phyloP scores from a whole-genome alignment of 1,140 invertebrate genomes.

The Hirudo medicinalis region DNA sequence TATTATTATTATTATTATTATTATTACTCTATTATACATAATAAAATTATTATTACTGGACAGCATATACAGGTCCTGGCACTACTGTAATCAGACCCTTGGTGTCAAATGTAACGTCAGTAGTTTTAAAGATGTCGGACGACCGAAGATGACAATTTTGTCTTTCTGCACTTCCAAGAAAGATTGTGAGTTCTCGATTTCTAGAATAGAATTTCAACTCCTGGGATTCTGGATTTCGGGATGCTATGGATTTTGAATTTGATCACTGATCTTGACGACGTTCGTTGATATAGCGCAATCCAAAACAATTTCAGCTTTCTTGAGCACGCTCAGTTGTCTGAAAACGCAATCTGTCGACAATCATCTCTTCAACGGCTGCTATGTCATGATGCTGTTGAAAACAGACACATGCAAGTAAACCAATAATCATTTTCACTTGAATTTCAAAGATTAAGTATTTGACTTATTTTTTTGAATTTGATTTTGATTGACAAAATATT shows the following conservation, averaged over 20 bases:
- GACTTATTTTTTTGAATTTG: not conserved
- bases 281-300: too few species aligned
- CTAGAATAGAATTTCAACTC: not conserved
- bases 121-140: not conserved
- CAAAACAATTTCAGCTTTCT: too few species aligned
- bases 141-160: not conserved
- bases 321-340: slow-evolving; percentile 3
- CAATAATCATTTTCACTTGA: not conserved
- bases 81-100: not conserved
- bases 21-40: too few species aligned
- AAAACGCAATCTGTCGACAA: slow-evolving; percentile 13
- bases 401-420: slow-evolving; percentile 13
- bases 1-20: too few species aligned
- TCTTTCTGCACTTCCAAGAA: not conserved
- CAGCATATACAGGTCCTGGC: not conserved
- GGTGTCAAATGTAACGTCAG: not conserved
- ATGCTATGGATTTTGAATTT: too few species aligned
- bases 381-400: slow-evolving; percentile 14
- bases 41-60: not conserved
- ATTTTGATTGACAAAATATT: not conserved
- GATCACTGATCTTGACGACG: too few species aligned
- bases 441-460: not conserved
- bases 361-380: slow-evolving; percentile 17
- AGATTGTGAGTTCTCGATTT: not conserved
- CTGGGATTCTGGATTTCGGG: too few species aligned